Base-by-base conservation (phyloP, 2,113 vertebrate genomes). In the Ancistrus triradiatus region DNA sequence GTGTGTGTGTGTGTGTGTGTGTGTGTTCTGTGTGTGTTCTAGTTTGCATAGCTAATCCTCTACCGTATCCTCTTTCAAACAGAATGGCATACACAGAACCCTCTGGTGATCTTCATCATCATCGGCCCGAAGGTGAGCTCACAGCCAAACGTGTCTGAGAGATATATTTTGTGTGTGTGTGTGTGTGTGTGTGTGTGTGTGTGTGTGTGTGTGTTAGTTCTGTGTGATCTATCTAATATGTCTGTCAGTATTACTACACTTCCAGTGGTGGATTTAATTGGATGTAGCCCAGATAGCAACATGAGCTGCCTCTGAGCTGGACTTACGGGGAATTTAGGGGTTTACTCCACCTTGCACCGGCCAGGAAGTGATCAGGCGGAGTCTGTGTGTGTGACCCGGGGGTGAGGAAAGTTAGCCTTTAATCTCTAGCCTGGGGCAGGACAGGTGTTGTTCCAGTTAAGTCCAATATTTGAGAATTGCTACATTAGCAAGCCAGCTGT, bases 81-180 rank as follows among this genome's bases (percentile, higher is more conserved):
- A 95, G 92, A 88, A 1, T 94, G 93, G 92, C 91, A 94, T 65
- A 64, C 72, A 48, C 77, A 84, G 63, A 84, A 94, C 66, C 85
- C 87, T 1, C 75, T 68, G 11, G 88, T 92, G 66, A 74, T 89
- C n/a, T 78, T 95, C 67, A 74, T 88, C 67, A 91, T 95, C 59
- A 89, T 95, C 56, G 93, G 93, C 35, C 92, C 91, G 40, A 84
- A 82, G 79, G 93, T 94, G 80, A 88, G 66, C 13, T 14, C 15
- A n/a, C 47, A 17, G 18, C 35, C 31, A 17, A 38, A 19, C 19
- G 84, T 43, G 8, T 38, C n/a, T 37, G 19, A 22, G 14, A 7
- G 38, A 31, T 31, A 7, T 7, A 31, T 7, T 18, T 8, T 15
- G 7, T 37, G 19, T 25, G 28, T 25, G 43, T 6, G 22, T 21